Base-by-base conservation (phyloP, 92 coral and sea anemone genomes). In the Desmophyllum pertusum region DNA sequence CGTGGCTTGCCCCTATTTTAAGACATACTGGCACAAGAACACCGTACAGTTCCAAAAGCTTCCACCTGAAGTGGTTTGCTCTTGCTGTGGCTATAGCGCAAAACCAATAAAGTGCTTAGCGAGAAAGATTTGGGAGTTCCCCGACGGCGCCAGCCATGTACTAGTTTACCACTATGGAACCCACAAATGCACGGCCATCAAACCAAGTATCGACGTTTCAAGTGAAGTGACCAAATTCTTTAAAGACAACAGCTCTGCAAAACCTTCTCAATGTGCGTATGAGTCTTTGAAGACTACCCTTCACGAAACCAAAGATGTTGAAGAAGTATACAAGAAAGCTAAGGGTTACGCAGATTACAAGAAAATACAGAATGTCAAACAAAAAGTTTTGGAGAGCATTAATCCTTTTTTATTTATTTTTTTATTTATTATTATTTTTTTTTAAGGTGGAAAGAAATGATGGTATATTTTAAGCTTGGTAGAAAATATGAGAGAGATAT, bases 251-350 rank as follows among this genome's bases (percentile, higher is more conserved):
- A 70, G 79, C 31, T 23, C 73, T 25, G 85, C 89, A 57, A 86
- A 86, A 78, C 89, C 89, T 52, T 86, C 89, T 52, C 89, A 78
- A 70, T 86, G 73, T 63, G 84, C 73, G 27, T 70, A 69, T 27
- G 89, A 78, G 55, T 52, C 80, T 37, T 57, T 78, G 70, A 86
- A 77, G 75, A 55, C 73, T 52, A 76, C 81, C 38, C 70, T 84
- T 41, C 75, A 85, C 33, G 84, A 85, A 31, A 42, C 66, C 42
- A 66, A 81, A 77, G 70, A 63, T 45, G 88, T 85, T 40, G 63
- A 55, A 63, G 83, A 76, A 23, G 77, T 85, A 8, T 85, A 85
- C 76, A 51, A 50, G 40, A 75, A 74, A 74, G 84, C 89, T 74
- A 13, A 77, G 72, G 84, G 89, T 64, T 67, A 77, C 55, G 76